These are phyloP conservation scores for Cydia splendana DNA, from an alignment of 1,140 invertebrate species.

Conservation along the genomic window DNA sequence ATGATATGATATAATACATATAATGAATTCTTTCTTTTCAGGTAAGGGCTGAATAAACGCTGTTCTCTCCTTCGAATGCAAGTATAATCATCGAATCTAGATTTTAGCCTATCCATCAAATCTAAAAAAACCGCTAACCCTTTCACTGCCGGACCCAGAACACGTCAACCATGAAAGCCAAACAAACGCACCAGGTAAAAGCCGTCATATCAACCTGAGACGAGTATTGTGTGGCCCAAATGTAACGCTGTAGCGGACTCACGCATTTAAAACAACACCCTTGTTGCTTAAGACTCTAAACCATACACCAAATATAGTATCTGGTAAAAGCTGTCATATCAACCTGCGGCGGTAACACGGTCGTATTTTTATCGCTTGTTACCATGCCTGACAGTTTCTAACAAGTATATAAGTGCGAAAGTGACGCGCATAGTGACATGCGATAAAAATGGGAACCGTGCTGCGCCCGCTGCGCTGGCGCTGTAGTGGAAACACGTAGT, in stretches of 20 bases:
- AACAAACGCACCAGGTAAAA: slow-evolving; percentile 70
- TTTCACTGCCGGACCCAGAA: slow-evolving; percentile 21
- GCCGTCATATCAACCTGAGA: slow-evolving; percentile 63
- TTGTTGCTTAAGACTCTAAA: too few species aligned
- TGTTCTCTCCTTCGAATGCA: not conserved
- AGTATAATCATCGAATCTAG: not conserved
- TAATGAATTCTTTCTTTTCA: not conserved
- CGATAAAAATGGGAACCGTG: too few species aligned
- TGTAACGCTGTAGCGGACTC: slow-evolving; percentile 35
- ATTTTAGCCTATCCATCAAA: not conserved
- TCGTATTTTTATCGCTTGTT: too few species aligned
- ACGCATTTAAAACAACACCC: too few species aligned
- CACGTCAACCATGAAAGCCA: slow-evolving; percentile 63
- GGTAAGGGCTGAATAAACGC: not conserved
- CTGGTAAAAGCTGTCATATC: slow-evolving; percentile 15
- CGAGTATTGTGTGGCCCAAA: slow-evolving; percentile 43
- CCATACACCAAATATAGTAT: too few species aligned
- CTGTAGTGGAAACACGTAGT: too few species aligned
- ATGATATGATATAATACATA: too few species aligned
- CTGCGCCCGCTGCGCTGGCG: too few species aligned
- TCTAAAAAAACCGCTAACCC: slow-evolving; percentile 32
- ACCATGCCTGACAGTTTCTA: too few species aligned
- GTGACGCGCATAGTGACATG: too few species aligned
- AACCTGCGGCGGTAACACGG: too few species aligned
- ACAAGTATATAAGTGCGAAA: too few species aligned